Conservation (phyloP, 2,113 vertebrate genomes). For the Plestiodon gilberti region DNA sequence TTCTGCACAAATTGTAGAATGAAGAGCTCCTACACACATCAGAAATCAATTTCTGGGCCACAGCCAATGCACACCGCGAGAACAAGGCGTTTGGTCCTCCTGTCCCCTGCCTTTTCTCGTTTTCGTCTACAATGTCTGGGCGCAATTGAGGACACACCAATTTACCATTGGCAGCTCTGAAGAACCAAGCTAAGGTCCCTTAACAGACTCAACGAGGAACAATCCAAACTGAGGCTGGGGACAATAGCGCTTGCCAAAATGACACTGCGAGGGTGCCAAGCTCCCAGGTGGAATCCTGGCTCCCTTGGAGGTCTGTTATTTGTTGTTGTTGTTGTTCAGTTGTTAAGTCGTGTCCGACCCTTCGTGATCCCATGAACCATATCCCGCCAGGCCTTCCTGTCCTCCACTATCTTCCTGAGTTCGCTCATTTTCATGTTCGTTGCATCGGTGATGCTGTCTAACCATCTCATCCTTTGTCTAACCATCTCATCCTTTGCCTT, state of each 20-base stretch:
- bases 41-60: not conserved
- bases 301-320: not conserved
- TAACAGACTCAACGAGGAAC: not conserved
- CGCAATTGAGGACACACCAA: slow-evolving; percentile 68
- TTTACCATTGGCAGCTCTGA: slow-evolving; percentile 49
- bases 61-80: not conserved
- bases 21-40: not conserved
- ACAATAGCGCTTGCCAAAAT: not conserved
- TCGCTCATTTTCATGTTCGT: too few species aligned
- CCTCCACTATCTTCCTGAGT: too few species aligned
- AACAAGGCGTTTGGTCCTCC: slow-evolving; percentile 20
- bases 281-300: not conserved
- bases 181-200: not conserved
- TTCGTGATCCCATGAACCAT: too few species aligned
- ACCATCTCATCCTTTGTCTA: too few species aligned
- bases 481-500: too few species aligned
- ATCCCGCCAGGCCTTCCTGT: too few species aligned
- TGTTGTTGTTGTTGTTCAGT: too few species aligned
- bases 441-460: too few species aligned
- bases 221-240: not conserved
- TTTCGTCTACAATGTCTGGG: slow-evolving; percentile 65
- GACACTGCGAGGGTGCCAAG: not conserved
- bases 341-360: too few species aligned
- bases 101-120: slow-evolving; percentile 22
- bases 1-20: not conserved